Conservation (phyloP, 1,140 invertebrate genomes). For the Dreissena rostriformis region DNA sequence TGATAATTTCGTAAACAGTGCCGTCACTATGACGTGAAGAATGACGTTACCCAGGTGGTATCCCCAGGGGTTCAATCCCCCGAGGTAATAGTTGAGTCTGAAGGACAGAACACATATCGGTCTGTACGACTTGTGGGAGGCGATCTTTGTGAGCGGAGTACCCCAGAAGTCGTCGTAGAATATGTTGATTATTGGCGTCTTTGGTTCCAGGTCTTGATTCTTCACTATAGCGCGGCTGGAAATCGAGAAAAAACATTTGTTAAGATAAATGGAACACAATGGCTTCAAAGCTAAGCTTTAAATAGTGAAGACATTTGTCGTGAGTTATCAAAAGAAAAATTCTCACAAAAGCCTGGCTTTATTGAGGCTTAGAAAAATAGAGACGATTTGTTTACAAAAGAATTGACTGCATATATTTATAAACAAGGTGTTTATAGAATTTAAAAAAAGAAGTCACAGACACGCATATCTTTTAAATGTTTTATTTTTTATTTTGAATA, state of each 20-base stretch:
- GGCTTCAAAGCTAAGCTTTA: too few relatives aligned
- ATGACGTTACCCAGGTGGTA: conserved; percentile 83
- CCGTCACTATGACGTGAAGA: conserved; percentile 79
- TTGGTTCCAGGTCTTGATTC: conserved; percentile 94
- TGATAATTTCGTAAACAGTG: conserved; percentile 76
- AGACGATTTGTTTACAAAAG: too few relatives aligned
- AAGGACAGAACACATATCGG: conserved; percentile 96
- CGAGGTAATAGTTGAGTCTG: conserved; percentile 88
- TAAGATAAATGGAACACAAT: too few relatives aligned
- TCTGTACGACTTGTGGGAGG: conserved; percentile 96
- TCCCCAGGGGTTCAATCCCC: conserved; percentile 81
- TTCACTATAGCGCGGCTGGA: conserved; percentile 91
- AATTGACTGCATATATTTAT: too few relatives aligned
- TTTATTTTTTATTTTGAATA: too few relatives aligned
- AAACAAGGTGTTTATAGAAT: too few relatives aligned
- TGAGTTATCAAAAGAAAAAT: too few relatives aligned
- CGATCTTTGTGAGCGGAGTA: conserved; percentile 97
- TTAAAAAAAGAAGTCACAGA: too few relatives aligned
- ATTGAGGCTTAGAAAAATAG: too few relatives aligned
- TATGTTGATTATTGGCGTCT: conserved; percentile 94
- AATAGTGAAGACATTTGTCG: too few relatives aligned
- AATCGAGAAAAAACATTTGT: background rate
- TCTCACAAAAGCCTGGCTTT: too few relatives aligned
- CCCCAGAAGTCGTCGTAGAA: conserved; percentile 99
- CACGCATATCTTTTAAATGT: too few relatives aligned